Base-by-base conservation (phyloP, 2,888 invertebrate species). In the Phengaris arion region DNA sequence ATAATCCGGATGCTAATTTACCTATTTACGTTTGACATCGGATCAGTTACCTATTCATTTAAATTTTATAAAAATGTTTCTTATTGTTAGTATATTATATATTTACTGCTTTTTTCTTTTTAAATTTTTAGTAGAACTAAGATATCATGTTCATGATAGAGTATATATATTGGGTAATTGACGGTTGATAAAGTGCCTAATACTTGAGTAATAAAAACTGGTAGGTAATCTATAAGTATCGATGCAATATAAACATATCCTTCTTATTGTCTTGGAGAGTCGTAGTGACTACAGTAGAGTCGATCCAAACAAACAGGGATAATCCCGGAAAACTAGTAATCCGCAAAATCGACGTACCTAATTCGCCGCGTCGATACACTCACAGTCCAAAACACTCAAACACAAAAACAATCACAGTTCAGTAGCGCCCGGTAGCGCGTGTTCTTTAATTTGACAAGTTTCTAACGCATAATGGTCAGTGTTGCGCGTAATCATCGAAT, bases 401-500 rank as follows among this genome's bases (percentile, higher is more conserved):
- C 80, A 72, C 72, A 72, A 51, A 72, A 72, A 72, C 72, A 72
- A 72, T 72, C 72, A 72, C 72, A 72, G 72, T 72, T 72, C 72
- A 35, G 54, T 69, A 15, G 54, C 48, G 48, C 83, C 83, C 79
- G 81, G 83, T 83, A 79, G 80, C 86, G 85, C 86, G 85, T 86
- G 80, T 90, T 91, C 89, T 90, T 90, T 89, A 90, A 91, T 90
- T 90, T 86, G 90, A 86, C 91, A 90, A 90, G 90, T 91, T 87
- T 87, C 87, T 86, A 86, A 87, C 81, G 82, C 84, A 83, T 85
- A 82, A 87, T 87, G 90, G 86, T 84, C 89, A 91, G 88, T 86
- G 91, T 92, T 88, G 84, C 93, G 92, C 90, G 93, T 88, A 91
- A 92, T 92, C 88, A 90, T 90, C 90, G 91, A 88, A 90, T 89